phyloP scores from a whole-genome alignment of 2,888 invertebrate species.

The Antheraea yamamai region DNA sequence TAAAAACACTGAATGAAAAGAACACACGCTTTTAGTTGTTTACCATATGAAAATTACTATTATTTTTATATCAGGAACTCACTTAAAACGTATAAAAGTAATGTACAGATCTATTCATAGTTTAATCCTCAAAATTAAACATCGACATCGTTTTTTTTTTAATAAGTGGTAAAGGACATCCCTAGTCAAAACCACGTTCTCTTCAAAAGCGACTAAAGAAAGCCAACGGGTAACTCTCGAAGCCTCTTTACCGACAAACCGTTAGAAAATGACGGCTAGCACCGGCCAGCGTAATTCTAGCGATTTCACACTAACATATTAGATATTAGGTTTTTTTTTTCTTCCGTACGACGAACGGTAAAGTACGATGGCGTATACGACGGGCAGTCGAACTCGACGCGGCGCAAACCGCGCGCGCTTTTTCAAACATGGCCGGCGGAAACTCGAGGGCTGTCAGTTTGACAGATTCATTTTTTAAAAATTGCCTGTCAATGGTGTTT shows the following conservation, averaged over 20 bases:
- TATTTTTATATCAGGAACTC: too few relatives aligned
- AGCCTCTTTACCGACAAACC: conserved; percentile 49
- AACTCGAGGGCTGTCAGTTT: conserved; percentile 42
- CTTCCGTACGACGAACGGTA: conserved; percentile 18
- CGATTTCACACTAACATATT: conserved; percentile 73
- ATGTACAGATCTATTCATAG: not conserved
- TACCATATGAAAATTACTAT: too few relatives aligned
- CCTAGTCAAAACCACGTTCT: conserved; percentile 17
- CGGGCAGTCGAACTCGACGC: conserved; percentile 40
- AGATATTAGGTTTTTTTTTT: conserved; percentile 44
- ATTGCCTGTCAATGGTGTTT: not conserved
- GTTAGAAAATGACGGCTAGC: conserved; percentile 66
- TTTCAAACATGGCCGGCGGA: conserved; percentile 43
- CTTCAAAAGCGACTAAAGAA: conserved; percentile 20
- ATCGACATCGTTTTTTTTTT: not conserved
- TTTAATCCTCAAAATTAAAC: not conserved
- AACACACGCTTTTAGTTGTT: too few relatives aligned
- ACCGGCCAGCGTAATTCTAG: conserved; percentile 47
- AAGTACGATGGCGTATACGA: conserved; percentile 25
- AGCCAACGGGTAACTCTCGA: conserved; percentile 24
- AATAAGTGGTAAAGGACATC: conserved; percentile 15
- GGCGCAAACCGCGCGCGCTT: conserved; percentile 49
- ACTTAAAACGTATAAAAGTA: too few relatives aligned
- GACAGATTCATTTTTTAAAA: conserved; percentile 28
- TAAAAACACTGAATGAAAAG: too few relatives aligned